Conservation (phyloP, 2,113 vertebrate species). For the Bungarus multicinctus region DNA sequence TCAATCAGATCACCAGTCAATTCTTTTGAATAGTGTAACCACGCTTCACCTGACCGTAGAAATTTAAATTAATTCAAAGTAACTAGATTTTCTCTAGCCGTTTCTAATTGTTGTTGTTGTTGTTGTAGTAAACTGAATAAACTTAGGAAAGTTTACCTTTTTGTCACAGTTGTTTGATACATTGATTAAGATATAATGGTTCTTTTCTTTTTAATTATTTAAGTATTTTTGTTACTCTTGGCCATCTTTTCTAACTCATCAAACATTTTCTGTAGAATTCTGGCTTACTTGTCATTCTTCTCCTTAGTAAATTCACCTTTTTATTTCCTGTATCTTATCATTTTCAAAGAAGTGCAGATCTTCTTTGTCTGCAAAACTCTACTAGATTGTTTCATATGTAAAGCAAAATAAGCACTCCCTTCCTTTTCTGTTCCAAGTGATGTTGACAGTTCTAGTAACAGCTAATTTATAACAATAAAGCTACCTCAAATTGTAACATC, state of each 20-base stretch:
- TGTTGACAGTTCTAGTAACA: background rate
- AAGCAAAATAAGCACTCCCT: background rate
- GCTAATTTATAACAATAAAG: background rate
- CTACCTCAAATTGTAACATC: background rate
- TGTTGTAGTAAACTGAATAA: background rate
- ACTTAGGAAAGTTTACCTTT: background rate
- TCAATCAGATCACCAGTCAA: background rate
- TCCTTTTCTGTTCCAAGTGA: background rate
- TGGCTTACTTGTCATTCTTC: background rate
- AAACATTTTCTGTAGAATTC: background rate
- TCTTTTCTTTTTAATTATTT: background rate
- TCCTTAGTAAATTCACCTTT: background rate
- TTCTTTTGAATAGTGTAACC: background rate
- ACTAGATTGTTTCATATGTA: background rate
- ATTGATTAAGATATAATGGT: background rate
- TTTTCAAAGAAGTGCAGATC: background rate
- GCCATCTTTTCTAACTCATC: background rate
- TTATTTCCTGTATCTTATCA: background rate
- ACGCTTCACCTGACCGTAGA: background rate
- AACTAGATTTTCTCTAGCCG: background rate
- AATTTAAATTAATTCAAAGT: background rate
- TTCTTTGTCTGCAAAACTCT: background rate
- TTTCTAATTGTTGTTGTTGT: background rate
- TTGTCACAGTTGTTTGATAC: background rate
- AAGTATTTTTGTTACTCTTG: background rate